These are phyloP conservation scores for Pyxicephalus adspersus DNA, from an alignment of 2,113 vertebrate genomes.

Conservation along the genomic window DNA sequence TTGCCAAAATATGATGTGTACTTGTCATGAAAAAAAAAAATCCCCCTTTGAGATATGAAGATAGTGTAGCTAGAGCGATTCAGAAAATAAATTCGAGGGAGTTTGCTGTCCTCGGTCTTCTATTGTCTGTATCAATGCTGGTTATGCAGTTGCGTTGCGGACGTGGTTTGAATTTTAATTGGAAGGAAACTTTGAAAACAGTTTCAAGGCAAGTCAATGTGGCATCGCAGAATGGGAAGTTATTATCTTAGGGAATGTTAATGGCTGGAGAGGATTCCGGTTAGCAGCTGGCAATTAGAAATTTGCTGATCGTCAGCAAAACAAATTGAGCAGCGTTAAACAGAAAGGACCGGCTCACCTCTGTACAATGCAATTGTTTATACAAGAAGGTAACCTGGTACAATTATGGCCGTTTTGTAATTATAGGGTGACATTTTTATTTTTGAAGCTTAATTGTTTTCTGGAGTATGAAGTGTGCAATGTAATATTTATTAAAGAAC, in stretches of 20 bases:
- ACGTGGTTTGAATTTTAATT: constrained; percentile 28
- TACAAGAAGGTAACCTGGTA: neutral
- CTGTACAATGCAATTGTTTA: neutral
- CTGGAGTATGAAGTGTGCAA: no score
- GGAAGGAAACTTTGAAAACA: constrained; percentile 38
- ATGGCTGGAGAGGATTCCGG: neutral
- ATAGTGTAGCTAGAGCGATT: neutral
- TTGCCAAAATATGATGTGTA: constrained; percentile 36
- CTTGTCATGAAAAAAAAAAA: constrained; percentile 40
- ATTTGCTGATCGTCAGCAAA: constrained; percentile 26
- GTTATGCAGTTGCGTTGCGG: neutral
- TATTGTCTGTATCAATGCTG: constrained; percentile 13
- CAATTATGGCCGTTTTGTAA: neutral
- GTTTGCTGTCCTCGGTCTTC: neutral
- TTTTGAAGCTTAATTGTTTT: neutral
- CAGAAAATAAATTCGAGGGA: neutral
- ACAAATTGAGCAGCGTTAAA: neutral
- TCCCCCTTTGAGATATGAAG: constrained; percentile 20
- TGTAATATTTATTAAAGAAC: no score
- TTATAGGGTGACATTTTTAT: neutral
- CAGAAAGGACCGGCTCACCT: neutral
- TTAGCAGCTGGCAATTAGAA: constrained; percentile 32
- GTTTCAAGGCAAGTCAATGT: constrained; percentile 31
- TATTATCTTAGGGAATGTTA: constrained; percentile 45
- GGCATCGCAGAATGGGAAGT: constrained; percentile 16